These are phyloP conservation scores for Criorhina ranunculi DNA, from an alignment of 2,888 invertebrate species.

Conservation along the genomic window DNA sequence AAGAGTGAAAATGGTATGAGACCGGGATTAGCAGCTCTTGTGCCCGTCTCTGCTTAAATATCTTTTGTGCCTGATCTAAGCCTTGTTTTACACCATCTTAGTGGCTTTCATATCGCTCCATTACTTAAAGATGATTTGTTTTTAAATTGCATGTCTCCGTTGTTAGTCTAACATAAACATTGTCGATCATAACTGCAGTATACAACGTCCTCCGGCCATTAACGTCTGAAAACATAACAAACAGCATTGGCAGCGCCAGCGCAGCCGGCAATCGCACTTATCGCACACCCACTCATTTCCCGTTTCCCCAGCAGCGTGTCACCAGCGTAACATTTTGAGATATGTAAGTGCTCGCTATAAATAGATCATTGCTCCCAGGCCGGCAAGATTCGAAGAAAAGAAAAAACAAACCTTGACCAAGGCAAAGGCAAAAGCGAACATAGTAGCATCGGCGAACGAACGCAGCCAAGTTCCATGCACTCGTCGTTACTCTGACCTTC, in stretches of 20 bases:
- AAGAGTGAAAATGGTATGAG: no score
- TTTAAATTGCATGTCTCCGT: neutral
- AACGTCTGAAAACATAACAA: constrained; percentile 26
- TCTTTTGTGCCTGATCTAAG: no score
- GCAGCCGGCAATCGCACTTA: constrained; percentile 23
- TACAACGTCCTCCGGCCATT: neutral
- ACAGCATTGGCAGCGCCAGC: constrained; percentile 15
- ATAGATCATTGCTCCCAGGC: constrained; percentile 42
- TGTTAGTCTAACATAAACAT: constrained; percentile 1
- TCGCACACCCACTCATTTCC: constrained; percentile 45
- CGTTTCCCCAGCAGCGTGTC: constrained; percentile 8
- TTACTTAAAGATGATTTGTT: neutral
- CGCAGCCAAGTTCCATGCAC: constrained; percentile 43
- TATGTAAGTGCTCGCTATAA: constrained; percentile 47
- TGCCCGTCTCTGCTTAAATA: no score
- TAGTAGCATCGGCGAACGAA: neutral
- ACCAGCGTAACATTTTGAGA: constrained; percentile 25
- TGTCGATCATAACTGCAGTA: neutral
- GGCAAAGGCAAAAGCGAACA: constrained; percentile 22
- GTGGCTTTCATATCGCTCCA: no score
- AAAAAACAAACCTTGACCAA: constrained; percentile 41
- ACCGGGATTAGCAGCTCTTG: no score
- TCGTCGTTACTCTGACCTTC: constrained; percentile 38
- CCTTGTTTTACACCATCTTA: no score
- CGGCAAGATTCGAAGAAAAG: constrained; percentile 12